Evolutionary conservation across 2,113 vertebrate species (phyloP), one percentile per base, ranked within the genome.

Genomic region (Amphiprion ocellaris): DNA sequence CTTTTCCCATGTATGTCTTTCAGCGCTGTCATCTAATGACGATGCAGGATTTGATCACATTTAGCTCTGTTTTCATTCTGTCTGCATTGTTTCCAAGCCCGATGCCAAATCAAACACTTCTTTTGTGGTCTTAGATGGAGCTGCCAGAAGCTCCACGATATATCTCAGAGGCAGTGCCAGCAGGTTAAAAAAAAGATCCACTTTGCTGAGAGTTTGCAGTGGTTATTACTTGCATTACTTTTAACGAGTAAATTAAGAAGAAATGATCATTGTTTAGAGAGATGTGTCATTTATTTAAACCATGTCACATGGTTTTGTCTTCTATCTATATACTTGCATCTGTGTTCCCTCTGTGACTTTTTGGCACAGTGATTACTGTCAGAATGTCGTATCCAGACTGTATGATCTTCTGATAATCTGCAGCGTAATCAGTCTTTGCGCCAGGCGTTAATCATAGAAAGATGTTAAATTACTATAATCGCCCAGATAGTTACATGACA

Each of bases 61-160:
- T 90, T 66, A 85, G 79, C 62, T 61, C 81, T 79, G 69, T 85
- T 91, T 91, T 88, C 71, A 39, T 83, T 88, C 66, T 56, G 72
- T 61, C 87, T 78, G 74, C 55, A 82, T 83, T 92, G 84, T 93
- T 93, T 94, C 93, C 92, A 91, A 85, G 54, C 41, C 30, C 0
- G 49, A 50, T 80, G 94, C 93, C 93, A 94, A 94, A 83, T 77
- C 66, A 92, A 94, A 92, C 88, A 86, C 67, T 84, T 71, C 56
- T 89, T 87, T 77, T 84, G 77, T 72, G 81, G 78, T 88, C 81
- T 59, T 10, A 66, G 64, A 71, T 84, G 62, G 54, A 78, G 71
- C 67, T 1, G 70, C 86, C 87, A 90, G 76, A 82, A 83, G 80
- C 10, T 17, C 49, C 75, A 62, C 60, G 56, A 81, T 80, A 82